Conservation (phyloP, 2,113 vertebrate species). For the Ardeotis arabs region DNA sequence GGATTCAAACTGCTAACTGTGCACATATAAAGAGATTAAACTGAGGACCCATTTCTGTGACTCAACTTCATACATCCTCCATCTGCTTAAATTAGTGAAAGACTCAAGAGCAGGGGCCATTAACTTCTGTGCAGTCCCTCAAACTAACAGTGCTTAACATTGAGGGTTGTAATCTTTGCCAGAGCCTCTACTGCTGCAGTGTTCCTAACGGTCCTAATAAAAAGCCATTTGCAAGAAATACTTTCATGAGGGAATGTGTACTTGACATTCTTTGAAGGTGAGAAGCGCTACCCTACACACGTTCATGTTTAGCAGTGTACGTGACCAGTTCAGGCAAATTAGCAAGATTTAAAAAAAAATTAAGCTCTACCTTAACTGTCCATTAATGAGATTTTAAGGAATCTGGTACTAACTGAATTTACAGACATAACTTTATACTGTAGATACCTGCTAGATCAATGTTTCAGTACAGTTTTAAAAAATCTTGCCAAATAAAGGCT, state of each 20-base stretch:
- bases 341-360: not conserved
- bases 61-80: not conserved
- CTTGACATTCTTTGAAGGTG: not conserved
- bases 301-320: not conserved
- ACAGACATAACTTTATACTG: not conserved
- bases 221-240: not conserved
- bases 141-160: not conserved
- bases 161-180: not conserved
- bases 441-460: not conserved
- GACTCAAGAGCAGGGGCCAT: not conserved
- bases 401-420: not conserved
- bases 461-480: not conserved
- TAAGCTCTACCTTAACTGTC: not conserved
- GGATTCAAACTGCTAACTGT: not conserved
- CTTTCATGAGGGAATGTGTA: not conserved
- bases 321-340: not conserved
- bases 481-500: not conserved
- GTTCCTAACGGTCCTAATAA: not conserved
- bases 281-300: not conserved
- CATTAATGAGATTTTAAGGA: not conserved
- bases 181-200: not conserved
- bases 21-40: not conserved
- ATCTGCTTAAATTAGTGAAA: not conserved
- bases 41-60: not conserved
- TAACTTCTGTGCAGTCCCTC: not conserved